phyloP scores from a whole-genome alignment of 2,888 invertebrate genomes.

The Lithophane leautieri region DNA sequence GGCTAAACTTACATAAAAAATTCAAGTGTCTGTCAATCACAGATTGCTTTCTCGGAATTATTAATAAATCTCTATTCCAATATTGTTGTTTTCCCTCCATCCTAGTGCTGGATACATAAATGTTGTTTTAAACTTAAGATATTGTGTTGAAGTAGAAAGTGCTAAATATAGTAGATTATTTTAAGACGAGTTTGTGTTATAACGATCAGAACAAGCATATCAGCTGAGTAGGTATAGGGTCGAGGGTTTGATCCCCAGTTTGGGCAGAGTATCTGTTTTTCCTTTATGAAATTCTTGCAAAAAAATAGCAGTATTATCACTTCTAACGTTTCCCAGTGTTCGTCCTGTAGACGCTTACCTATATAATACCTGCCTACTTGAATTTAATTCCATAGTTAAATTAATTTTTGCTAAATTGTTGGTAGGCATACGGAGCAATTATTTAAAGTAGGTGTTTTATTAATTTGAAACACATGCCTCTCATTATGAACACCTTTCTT shows the following conservation, averaged over 20 bases:
- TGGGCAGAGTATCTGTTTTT: not conserved
- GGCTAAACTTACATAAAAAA: constrained; percentile 48
- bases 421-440: constrained; percentile 38
- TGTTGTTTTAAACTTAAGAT: constrained; percentile 17
- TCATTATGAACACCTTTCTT: constrained; percentile 37
- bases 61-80: constrained; percentile 44
- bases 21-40: constrained; percentile 57
- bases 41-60: constrained; percentile 54
- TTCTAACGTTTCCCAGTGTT: constrained; percentile 13
- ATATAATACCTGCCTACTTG: constrained; percentile 49
- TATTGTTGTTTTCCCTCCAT: constrained; percentile 42
- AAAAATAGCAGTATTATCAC: constrained; percentile 16
- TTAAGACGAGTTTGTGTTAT: not conserved
- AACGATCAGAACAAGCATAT: not conserved
- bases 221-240: not conserved
- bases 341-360: constrained; percentile 27
- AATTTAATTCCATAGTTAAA: constrained; percentile 57
- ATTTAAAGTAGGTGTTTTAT: constrained; percentile 54
- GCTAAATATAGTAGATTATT: not conserved
- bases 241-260: too few species aligned
- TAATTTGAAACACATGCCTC: constrained; percentile 62
- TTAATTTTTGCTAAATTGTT: constrained; percentile 61
- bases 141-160: constrained; percentile 7
- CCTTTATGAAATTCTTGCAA: not conserved
- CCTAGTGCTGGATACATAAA: constrained; percentile 16